A percentile compares a stretch with the other conserved stretches of the same genome.
These are phyloP conservation scores for Synergus umbraculus DNA, from an alignment of 2,888 invertebrate genomes.

Conservation along the genomic window DNA sequence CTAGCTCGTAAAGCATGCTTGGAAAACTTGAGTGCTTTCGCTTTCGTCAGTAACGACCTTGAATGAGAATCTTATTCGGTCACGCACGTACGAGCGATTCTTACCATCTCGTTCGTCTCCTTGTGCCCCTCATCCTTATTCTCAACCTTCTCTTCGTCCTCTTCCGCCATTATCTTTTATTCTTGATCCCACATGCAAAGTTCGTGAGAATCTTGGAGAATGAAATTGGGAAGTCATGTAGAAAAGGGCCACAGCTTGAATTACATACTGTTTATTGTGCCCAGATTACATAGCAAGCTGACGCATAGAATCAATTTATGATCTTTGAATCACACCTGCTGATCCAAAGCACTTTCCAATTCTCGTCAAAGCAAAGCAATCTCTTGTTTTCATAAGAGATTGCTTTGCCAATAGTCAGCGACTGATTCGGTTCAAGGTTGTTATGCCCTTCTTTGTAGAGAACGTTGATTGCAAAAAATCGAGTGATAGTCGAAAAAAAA, in stretches of 20 bases:
- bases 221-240: conserved; percentile 13
- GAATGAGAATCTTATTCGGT: conserved; percentile 53
- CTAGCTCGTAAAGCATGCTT: background rate
- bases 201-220: conserved; percentile 7
- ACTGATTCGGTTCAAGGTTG: too few species aligned
- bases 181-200: conserved; percentile 26
- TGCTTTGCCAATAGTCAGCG: too few species aligned
- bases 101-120: conserved; percentile 29
- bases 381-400: too few species aligned
- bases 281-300: background rate
- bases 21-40: conserved; percentile 44
- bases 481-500: background rate
- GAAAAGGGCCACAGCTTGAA: background rate
- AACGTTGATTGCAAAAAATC: conserved; percentile 18
- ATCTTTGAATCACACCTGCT: background rate
- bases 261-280: background rate
- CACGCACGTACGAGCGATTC: conserved; percentile 49
- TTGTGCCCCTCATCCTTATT: conserved; percentile 11
- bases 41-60: conserved; percentile 54
- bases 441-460: background rate
- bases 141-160: conserved; percentile 29
- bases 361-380: too few species aligned
- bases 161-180: conserved; percentile 39
- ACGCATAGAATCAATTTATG: background rate
- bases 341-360: background rate